Evolutionary conservation across 30 jellyfish, hydroid and myxozoan species (phyloP), one percentile per base, ranked within the genome.

Genomic region (Rhopilema esculentum): DNA sequence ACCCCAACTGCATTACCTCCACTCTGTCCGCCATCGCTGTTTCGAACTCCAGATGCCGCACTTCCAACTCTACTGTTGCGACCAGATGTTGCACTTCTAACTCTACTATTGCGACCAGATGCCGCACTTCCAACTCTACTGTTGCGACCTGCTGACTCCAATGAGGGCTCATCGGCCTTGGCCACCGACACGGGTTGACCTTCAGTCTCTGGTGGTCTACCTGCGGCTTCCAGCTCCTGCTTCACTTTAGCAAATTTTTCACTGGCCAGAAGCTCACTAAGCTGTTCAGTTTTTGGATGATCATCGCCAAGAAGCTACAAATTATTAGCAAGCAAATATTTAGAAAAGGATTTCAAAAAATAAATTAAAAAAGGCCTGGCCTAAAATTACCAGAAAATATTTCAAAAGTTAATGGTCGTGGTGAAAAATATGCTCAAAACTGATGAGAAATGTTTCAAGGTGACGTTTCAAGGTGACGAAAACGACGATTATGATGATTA

Each of bases 241-340:
- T 27, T 68, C 15, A 85, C 64, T 53, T 73, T 17, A 8, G 49
- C 72, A 83, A 85, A 85, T 51, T 85, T 85, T 28, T 64, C 88
- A 31, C 76, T 62, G 57, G 65, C 70, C 50, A 85, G 27, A 2
- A 85, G 22, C 70, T 85, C 88, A 0, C 48, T 75, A 4, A 85
- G 49, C 17, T 85, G 87, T 48, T 85, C 94, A 8, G 94, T 85
- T n/a, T 85, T 85, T 23, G 94, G 94, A 40, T 85, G 94, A 27
- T 85, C 94, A 26, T 48, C 88, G 0, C 94, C 94, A 0, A 85
- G 82, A 29, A 85, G 84, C 94, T 85, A 49, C 51, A 31, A 27
- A n/a, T n/a, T 8, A 75, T 1, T 50, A 61, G 63, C 17, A 61
- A 20, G 57, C 9, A 40, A 40, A 40, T 12, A 40, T 40, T 40